Base-by-base conservation (phyloP, 92 coral and sea anemone species). In the Muricea muricata region DNA sequence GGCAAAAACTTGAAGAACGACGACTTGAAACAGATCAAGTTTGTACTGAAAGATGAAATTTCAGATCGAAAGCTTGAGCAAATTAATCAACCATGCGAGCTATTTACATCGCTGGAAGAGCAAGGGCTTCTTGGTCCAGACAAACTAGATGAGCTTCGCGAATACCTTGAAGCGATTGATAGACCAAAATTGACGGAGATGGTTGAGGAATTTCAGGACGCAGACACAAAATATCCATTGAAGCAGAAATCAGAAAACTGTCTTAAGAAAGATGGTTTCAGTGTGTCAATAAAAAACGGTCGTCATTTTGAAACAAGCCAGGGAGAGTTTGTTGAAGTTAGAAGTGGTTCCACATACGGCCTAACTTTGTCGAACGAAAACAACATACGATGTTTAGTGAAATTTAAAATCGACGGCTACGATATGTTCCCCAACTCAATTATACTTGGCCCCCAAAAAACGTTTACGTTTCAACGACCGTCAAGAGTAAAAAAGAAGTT, bases 261-360 rank as follows among this genome's bases (percentile, higher is more conserved):
- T 33, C 80, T 75, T 15, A 66, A 75, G 50, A 48, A 28, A 33
- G 65, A 25, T 28, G 80, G 65, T 9, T 75, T 48, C 39, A 54
- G 80, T 30, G 40, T 75, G 17, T 9, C 80, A 5, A 24, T 75
- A 7, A 31, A 75, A 35, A 66, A 45, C 28, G 80, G 80, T 13
- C 80, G 80, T 20, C 80, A 75, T 50, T 75, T 75, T 50, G 80
- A 75, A 4, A 75, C 65, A 18, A 47, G 33, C 37, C 23, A 75
- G 32, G 80, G 80, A 14, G 80, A 75, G 37, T 75, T 47, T n/a
- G 80, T 75, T 1, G 80, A 75, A 57, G 65, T 75, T 28, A 54
- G 65, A 21, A 75, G 80, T 17, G 80, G 80, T 12, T 24, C 65
- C 6, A 47, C 14, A 41, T 75, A 75, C 39, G 23, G 42, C 13